Conservation (phyloP, 2,113 vertebrate genomes). For the Willisornis vidua region DNA sequence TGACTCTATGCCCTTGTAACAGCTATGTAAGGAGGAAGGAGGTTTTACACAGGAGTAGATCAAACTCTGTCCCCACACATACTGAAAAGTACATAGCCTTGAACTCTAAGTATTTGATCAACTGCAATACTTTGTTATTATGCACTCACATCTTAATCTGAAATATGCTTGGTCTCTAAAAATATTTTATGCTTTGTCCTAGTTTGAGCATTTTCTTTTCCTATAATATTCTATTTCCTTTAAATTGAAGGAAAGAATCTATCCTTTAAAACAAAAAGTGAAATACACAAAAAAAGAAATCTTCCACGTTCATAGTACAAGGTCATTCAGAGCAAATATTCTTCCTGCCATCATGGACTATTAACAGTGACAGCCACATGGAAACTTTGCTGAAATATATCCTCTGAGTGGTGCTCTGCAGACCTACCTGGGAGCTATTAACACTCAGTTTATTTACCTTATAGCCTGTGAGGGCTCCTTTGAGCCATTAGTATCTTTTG, state of each 20-base stretch:
- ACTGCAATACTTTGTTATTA: neutral
- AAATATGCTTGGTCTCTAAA: neutral
- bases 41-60: neutral
- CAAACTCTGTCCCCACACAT: neutral
- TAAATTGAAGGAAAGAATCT: neutral
- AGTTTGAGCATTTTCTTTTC: neutral
- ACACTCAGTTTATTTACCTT: constrained; percentile 20
- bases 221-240: neutral
- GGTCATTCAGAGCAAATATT: neutral
- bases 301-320: neutral
- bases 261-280: neutral
- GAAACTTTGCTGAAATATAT: constrained; percentile 24
- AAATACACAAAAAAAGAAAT: neutral
- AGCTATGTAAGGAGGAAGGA: neutral
- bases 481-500: constrained; percentile 13
- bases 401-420: neutral
- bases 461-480: constrained; percentile 12
- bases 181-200: neutral
- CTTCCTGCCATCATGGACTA: neutral
- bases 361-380: neutral
- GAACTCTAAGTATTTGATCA: neutral
- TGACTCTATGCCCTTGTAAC: neutral
- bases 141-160: neutral
- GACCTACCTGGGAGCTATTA: constrained; percentile 7
- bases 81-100: neutral